These are phyloP conservation scores for Electrophaes corylata DNA, from an alignment of 2,888 invertebrate species.

Conservation along the genomic window DNA sequence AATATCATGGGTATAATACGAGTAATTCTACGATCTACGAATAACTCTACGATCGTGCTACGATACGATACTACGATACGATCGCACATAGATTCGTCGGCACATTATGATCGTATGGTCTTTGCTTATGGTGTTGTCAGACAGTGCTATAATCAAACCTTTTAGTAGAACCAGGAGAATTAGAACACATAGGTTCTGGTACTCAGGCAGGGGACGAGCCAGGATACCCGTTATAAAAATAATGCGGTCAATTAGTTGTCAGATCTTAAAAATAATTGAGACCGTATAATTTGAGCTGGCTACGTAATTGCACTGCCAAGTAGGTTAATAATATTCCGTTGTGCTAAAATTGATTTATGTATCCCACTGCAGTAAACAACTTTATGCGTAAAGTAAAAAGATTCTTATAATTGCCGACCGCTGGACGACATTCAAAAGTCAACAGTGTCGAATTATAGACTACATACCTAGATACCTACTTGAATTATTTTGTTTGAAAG, in stretches of 20 bases:
- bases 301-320: conserved; percentile 51
- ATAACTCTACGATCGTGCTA: too few species aligned
- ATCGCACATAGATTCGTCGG: too few species aligned
- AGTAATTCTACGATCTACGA: too few species aligned
- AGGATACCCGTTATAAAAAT: not conserved
- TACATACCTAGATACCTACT: conserved; percentile 6
- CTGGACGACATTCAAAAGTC: conserved; percentile 19
- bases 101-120: too few species aligned
- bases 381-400: conserved; percentile 17
- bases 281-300: conserved; percentile 20
- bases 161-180: too few species aligned
- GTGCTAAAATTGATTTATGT: conserved; percentile 51
- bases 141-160: too few species aligned
- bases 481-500: conserved; percentile 1
- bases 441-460: conserved; percentile 26
- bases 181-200: too few species aligned
- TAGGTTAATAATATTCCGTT: conserved; percentile 61
- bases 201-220: too few species aligned
- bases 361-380: conserved; percentile 32
- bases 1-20: too few species aligned
- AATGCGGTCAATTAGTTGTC: conserved; percentile 39
- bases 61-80: too few species aligned
- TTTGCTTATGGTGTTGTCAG: too few species aligned
- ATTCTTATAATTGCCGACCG: conserved; percentile 20
- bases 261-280: conserved; percentile 49